Evolutionary conservation across 2,797 vertebrate genomes (phyloP).

Genomic region (Synanceia verrucosa): DNA sequence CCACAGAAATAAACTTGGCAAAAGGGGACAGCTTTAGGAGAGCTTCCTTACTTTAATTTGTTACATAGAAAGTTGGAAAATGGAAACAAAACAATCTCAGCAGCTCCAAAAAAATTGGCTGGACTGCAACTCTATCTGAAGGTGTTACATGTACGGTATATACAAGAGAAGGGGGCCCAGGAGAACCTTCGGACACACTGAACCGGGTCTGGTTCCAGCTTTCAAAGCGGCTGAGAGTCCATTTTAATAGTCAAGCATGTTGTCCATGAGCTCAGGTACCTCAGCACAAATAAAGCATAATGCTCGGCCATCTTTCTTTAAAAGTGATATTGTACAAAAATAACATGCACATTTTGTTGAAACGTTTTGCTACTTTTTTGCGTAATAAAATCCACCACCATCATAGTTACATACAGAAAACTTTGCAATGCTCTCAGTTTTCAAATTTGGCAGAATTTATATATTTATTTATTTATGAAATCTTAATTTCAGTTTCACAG

Average conservation of each 20-base stretch:
- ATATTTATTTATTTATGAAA: slow-evolving; percentile 67
- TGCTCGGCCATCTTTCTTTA: slow-evolving; percentile 56
- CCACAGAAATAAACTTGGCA: slow-evolving; percentile 69
- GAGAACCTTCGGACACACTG: slow-evolving; percentile 34
- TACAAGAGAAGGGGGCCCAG: slow-evolving; percentile 49
- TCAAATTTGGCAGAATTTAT: slow-evolving; percentile 75
- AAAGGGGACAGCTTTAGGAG: slow-evolving; percentile 48
- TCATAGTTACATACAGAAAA: slow-evolving; percentile 69
- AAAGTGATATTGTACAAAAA: slow-evolving; percentile 80
- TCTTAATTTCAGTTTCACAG: slow-evolving; percentile 67
- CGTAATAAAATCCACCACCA: slow-evolving; percentile 73
- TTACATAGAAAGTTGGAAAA: slow-evolving; percentile 59
- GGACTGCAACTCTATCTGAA: slow-evolving; percentile 53
- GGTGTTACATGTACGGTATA: slow-evolving; percentile 54
- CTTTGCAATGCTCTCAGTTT: slow-evolving; percentile 64
- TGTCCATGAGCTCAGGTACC: slow-evolving; percentile 55
- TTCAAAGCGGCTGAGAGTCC: slow-evolving; percentile 42
- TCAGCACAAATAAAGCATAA: slow-evolving; percentile 58
- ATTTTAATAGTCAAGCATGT: slow-evolving; percentile 44
- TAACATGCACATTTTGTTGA: slow-evolving; percentile 77
- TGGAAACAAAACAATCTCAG: slow-evolving; percentile 37
- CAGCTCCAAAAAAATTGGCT: slow-evolving; percentile 39
- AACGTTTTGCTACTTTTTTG: slow-evolving; percentile 78
- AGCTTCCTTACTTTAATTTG: slow-evolving; percentile 58
- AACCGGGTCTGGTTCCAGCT: slow-evolving; percentile 48